Evolutionary conservation across 2,888 invertebrate species (phyloP), one percentile per base, ranked within the genome.

Genomic region (Parapristionchus giblindavisi): DNA sequence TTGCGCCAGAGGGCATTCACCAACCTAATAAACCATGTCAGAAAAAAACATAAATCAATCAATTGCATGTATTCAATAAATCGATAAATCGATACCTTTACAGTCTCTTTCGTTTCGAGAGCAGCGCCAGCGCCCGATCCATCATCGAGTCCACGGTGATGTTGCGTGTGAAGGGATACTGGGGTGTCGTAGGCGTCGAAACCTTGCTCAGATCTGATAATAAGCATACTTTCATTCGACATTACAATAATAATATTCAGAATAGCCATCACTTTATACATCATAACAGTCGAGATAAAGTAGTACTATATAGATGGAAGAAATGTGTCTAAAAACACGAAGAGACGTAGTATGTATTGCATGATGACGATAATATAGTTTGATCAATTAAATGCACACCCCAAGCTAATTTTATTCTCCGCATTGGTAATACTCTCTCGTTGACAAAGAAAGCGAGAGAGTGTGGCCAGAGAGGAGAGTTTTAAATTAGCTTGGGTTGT

Each of bases 101-200:
- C 79, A 58, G 82, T 81, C 27, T 84, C 80, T 34, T 75, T 71
- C 17, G 78, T 78, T 56, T 85, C 85, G 58, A 85, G 56, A 36
- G 78, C 77, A 27, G 76, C 77, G n/a, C n/a, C 2, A 86, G 52
- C 3, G 81, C 29, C 14, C 70, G 66, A 40, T 80, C 74, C 8
- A 84, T 56, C 11, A 84, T 75, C 11, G 75, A 68, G 8, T 75
- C 76, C 34, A 77, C 27, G 3, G 82, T 79, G 32, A 80, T 76
- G 66, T 79, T 79, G 40, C 40, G 65, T 11, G 74, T 58, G 58
- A 82, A 83, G 40, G 78, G 77, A 63, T 81, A 78, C 24, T 63
- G 27, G 3, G 36, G 34, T 0, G 34, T 58, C 11, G 21, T 34
- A 5, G 56, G 58, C 21, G 71, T 34, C 17, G 63, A 43, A 11